Evolutionary conservation across 1,140 invertebrate species (phyloP).

Genomic region (Eurosta solidaginis): DNA sequence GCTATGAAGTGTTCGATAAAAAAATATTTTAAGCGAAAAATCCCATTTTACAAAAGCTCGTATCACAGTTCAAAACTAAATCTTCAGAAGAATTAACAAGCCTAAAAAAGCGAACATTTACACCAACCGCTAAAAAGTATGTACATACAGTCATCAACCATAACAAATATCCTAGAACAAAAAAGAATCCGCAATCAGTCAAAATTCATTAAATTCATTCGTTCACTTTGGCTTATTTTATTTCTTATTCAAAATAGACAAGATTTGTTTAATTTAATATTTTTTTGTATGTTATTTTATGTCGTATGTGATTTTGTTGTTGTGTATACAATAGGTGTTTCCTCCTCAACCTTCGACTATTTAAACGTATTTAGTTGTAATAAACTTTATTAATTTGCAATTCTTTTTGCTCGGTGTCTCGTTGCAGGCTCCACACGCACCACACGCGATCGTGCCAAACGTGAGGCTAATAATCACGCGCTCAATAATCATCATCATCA

Average conservation of each 20-base stretch:
- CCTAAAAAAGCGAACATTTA: neutral
- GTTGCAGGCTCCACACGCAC: conserved; percentile 50
- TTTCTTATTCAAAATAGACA: neutral
- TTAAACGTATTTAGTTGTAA: neutral
- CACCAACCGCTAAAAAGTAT: neutral
- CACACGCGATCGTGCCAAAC: conserved; percentile 57
- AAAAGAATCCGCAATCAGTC: too few relatives aligned
- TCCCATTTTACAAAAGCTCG: too few relatives aligned
- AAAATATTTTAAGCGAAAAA: too few relatives aligned
- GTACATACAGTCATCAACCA: neutral
- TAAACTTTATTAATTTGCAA: conserved; percentile 1
- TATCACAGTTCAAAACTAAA: neutral
- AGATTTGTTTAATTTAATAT: neutral
- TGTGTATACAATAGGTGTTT: neutral
- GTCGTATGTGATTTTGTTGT: neutral
- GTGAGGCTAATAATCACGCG: conserved; percentile 52
- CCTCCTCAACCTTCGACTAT: neutral
- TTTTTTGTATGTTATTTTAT: neutral
- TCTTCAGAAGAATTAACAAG: neutral
- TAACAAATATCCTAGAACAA: neutral
- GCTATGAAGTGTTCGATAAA: too few relatives aligned
- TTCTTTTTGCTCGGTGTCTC: neutral
- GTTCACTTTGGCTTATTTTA: neutral
- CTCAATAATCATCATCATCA: conserved; percentile 35
- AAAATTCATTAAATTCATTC: neutral